Conservation (phyloP, 2,888 invertebrate genomes). For the Amblyteles armatorius region DNA sequence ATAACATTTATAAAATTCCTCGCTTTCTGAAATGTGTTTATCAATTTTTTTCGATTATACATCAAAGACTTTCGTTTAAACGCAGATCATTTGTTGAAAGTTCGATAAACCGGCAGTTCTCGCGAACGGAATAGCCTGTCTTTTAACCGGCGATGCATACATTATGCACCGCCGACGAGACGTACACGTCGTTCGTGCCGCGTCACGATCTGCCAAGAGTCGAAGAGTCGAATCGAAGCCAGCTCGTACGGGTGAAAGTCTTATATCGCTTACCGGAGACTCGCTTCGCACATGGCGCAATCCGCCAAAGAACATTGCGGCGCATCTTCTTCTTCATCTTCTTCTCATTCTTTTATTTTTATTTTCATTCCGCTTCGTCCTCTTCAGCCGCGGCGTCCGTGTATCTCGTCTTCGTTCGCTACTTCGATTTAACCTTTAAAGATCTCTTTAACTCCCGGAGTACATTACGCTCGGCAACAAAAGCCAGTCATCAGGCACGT, state of each 20-base stretch:
- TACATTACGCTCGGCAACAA: constrained; percentile 42
- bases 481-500: constrained; percentile 6
- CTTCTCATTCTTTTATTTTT: background rate
- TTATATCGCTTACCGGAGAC: constrained; percentile 60
- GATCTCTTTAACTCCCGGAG: constrained; percentile 45
- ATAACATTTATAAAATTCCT: background rate
- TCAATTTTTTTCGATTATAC: background rate
- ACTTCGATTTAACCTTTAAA: constrained; percentile 63
- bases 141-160: constrained; percentile 23
- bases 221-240: constrained; percentile 51
- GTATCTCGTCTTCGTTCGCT: constrained; percentile 47
- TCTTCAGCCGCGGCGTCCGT: constrained; percentile 13
- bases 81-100: background rate
- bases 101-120: background rate
- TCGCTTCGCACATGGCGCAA: constrained; percentile 56
- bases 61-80: background rate
- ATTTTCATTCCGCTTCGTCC: constrained; percentile 34
- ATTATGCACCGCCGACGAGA: constrained; percentile 28
- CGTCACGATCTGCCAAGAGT: constrained; percentile 52
- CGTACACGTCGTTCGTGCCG: constrained; percentile 30
- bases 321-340: constrained; percentile 53
- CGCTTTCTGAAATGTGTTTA: background rate
- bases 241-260: constrained; percentile 62
- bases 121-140: constrained; percentile 24
- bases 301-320: constrained; percentile 55